Conservation (phyloP, 1,140 invertebrate species). For the Tetramorium alpestre region DNA sequence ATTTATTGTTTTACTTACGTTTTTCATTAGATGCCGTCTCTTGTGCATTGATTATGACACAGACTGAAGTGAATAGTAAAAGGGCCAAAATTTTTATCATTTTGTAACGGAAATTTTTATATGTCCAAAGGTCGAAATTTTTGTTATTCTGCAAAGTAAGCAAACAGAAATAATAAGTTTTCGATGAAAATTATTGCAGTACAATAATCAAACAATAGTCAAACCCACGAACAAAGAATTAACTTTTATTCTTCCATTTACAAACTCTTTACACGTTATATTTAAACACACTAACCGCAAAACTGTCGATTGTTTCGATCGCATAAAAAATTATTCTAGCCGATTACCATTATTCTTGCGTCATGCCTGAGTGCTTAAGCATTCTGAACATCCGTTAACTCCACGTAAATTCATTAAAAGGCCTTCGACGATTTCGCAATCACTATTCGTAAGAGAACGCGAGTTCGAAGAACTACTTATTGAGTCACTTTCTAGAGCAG, state of each 20-base stretch:
- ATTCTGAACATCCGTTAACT: neutral
- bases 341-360: neutral
- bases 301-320: neutral
- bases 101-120: conserved; percentile 66
- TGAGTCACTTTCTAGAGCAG: conserved; percentile 35
- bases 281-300: neutral
- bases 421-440: conserved; percentile 20
- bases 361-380: neutral
- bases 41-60: conserved; percentile 78
- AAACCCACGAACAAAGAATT: neutral
- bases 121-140: conserved; percentile 63
- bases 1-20: conserved; percentile 72
- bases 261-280: neutral
- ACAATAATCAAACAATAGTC: too few relatives aligned
- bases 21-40: conserved; percentile 73
- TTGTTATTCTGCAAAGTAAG: conserved; percentile 66
- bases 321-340: neutral
- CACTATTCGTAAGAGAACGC: conserved; percentile 4
- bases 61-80: conserved; percentile 75
- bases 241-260: neutral
- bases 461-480: conserved; percentile 33
- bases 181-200: neutral
- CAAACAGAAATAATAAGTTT: conserved; percentile 9
- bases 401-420: conserved; percentile 1
- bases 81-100: conserved; percentile 80